Percentiles rank a stretch among this genome's conserved stretches.
phyloP scores from a whole-genome alignment of 1,140 invertebrate genomes.

The Drosophila bifasciata region DNA sequence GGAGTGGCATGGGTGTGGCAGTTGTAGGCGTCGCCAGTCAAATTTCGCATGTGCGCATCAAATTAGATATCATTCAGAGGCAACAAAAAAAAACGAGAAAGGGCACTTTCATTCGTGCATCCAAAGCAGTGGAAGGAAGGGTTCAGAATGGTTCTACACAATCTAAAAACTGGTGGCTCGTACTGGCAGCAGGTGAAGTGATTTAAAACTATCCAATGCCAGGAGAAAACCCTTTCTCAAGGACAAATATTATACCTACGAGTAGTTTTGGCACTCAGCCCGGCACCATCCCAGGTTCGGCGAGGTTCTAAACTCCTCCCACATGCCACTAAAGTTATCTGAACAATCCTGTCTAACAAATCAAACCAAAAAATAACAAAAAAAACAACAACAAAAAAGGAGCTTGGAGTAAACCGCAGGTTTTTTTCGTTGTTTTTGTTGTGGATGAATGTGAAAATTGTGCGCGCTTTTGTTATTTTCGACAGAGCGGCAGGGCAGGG shows the following conservation, averaged over 20 bases:
- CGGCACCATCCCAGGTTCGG: too few relatives aligned
- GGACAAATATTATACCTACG: too few relatives aligned
- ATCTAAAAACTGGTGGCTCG: constrained; percentile 15
- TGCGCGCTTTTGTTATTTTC: constrained; percentile 46
- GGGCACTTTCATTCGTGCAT: constrained; percentile 9
- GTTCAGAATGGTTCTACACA: constrained; percentile 1
- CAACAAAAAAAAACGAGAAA: constrained; percentile 61
- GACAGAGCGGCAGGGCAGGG: too few relatives aligned
- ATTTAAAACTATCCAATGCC: too few relatives aligned
- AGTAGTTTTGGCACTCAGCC: too few relatives aligned
- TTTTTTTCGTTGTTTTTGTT: constrained; percentile 19
- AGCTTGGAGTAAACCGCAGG: constrained; percentile 7
- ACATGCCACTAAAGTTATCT: too few relatives aligned
- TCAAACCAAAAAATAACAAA: constrained; percentile 7
- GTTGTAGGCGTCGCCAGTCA: constrained; percentile 53
- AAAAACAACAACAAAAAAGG: constrained; percentile 4
- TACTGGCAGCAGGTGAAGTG: constrained; percentile 13
- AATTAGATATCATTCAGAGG: constrained; percentile 64
- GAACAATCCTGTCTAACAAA: neutral
- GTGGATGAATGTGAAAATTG: constrained; percentile 45
- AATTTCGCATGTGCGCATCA: constrained; percentile 64
- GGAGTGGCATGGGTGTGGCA: neutral
- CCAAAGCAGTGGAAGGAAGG: constrained; percentile 7
- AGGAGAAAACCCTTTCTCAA: too few relatives aligned
- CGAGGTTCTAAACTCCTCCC: too few relatives aligned